Evolutionary conservation across 2,888 invertebrate genomes (phyloP), one percentile per base, ranked within the genome.

Genomic region (Tyria jacobaeae): DNA sequence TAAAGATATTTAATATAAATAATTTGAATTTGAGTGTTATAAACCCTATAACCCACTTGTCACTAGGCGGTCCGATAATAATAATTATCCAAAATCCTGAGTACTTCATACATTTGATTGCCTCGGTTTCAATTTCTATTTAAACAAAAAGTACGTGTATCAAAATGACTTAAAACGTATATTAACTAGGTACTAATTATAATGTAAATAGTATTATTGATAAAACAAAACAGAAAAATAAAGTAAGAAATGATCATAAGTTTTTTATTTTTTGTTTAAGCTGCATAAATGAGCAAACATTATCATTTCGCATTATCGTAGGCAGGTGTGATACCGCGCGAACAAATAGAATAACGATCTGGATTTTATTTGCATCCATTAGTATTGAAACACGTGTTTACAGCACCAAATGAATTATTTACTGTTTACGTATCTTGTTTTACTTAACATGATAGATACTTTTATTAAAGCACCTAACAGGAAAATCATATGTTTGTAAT

Each of bases 271-370:
- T 35, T 35, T 7, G 21, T 14, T 6, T 51, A 21, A 35, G 34
- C 7, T 35, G 21, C n/a, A n/a, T n/a, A 34, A 51, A 21, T 9
- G 34, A 35, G 21, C 35, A 35, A 35, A 51, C 21, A 51, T 27
- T 17, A 51, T 21, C 51, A 2, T 15, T 14, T 14, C 34, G 35
- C 35, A 35, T 35, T 51, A 51, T 44, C 37, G n/a, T 24, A 34
- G 63, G 71, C 80, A 83, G 83, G 77, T 82, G 82, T 72, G 74
- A 58, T 57, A 61, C 62, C 53, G 57, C 50, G 37, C 58, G 68
- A 71, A 71, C 78, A 80, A 83, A 83, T 80, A 81, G 70, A 71
- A 63, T 73, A 82, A 82, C 80, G 74, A 79, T 77, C 71, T 64
- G 60, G 58, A 76, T 81, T 81, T 77, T 74, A 78, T 80, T 78